phyloP scores from a whole-genome alignment of 2,113 vertebrate genomes.

The Indri indri region DNA sequence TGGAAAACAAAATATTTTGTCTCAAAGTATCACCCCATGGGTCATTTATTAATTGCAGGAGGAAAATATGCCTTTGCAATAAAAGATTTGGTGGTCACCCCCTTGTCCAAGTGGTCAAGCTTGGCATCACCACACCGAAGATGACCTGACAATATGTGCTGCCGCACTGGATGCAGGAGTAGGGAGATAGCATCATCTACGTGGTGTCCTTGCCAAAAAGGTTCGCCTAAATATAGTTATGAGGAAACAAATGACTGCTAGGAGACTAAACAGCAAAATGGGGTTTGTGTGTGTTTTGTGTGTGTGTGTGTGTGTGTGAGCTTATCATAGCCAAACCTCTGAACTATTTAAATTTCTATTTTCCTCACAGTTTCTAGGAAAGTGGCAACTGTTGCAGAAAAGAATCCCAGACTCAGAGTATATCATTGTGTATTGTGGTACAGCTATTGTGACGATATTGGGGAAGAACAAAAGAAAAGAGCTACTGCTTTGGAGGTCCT shows the following conservation, averaged over 20 bases:
- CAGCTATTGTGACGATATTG: rapidly evolving
- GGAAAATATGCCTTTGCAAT: not conserved
- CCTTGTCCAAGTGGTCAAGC: not conserved
- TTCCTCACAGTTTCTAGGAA: not conserved
- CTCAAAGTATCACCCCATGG: not conserved
- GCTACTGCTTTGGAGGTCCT: not conserved
- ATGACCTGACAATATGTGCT: not conserved
- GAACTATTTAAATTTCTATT: not conserved
- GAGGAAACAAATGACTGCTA: not conserved
- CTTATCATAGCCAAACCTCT: not conserved
- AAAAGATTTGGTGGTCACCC: not conserved
- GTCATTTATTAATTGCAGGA: not conserved
- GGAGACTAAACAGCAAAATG: not conserved
- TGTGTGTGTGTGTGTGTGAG: not conserved
- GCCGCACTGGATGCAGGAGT: not conserved
- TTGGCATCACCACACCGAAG: not conserved
- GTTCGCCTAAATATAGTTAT: not conserved
- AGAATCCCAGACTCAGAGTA: not conserved
- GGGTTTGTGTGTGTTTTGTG: not conserved
- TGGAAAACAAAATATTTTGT: not conserved
- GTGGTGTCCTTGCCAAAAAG: not conserved
- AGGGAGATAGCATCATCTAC: not conserved
- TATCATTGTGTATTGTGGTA: no score
- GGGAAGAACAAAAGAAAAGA: not conserved
- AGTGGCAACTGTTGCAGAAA: not conserved